A percentile compares a stretch with the other conserved stretches of the same genome.
Conservation (phyloP, 2,797 vertebrate genomes). For the Scolopax bukidnonensis region DNA sequence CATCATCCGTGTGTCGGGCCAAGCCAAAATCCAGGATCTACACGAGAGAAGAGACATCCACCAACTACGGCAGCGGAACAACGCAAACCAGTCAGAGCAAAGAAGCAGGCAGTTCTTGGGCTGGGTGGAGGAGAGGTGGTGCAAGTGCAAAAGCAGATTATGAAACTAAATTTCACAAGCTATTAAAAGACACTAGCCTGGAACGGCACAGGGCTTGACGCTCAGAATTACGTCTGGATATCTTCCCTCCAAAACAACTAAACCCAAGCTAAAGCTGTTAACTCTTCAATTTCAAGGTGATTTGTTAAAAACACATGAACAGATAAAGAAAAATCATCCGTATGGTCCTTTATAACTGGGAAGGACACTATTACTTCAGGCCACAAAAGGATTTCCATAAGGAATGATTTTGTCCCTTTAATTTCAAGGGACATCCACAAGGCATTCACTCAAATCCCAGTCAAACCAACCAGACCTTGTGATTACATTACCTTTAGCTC, state of each 20-base stretch:
- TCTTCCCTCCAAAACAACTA: not conserved
- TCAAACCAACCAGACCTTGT: not conserved
- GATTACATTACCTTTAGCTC: conserved; percentile 90
- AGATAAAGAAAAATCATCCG: not conserved
- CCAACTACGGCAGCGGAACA: not conserved
- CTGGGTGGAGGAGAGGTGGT: not conserved
- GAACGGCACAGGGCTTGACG: not conserved
- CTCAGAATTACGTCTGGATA: not conserved
- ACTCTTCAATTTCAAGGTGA: not conserved
- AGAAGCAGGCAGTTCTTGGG: not conserved
- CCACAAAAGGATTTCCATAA: not conserved
- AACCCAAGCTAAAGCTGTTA: not conserved
- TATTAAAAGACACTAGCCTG: not conserved
- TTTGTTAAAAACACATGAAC: not conserved
- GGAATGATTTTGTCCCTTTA: not conserved
- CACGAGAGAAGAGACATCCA: not conserved
- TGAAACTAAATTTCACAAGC: conserved; percentile 33
- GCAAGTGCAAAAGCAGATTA: not conserved
- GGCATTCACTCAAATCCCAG: not conserved
- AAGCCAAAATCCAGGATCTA: conserved; percentile 98
- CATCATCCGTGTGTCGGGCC: conserved; percentile 95
- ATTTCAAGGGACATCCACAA: not conserved
- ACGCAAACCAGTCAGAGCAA: not conserved
- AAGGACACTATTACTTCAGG: not conserved
- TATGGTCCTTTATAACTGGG: not conserved